Evolutionary conservation across 2,888 invertebrate species (phyloP).

Genomic region (Melieria picta): DNA sequence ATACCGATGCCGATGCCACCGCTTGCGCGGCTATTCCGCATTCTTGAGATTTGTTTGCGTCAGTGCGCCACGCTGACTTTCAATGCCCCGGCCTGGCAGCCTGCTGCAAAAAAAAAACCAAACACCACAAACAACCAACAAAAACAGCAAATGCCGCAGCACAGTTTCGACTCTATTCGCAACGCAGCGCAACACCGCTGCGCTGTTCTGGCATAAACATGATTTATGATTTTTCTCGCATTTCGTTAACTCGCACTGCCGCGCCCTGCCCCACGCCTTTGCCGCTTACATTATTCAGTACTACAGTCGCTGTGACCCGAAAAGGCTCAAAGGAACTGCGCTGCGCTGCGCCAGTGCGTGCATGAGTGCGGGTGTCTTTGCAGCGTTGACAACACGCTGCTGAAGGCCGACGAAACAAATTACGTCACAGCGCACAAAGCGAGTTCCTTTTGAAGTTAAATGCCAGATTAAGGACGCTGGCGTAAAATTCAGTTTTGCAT

Average conservation of each 20-base stretch:
- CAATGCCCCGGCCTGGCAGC: slow-evolving; percentile 14
- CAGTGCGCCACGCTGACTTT: slow-evolving; percentile 36
- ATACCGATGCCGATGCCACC: background rate
- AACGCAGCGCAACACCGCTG: slow-evolving; percentile 12
- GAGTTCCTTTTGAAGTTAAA: slow-evolving; percentile 36
- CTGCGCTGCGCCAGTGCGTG: slow-evolving; percentile 11
- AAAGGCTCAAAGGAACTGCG: slow-evolving; percentile 29
- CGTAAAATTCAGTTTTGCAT: slow-evolving; percentile 35
- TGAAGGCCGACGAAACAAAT: slow-evolving; percentile 23
- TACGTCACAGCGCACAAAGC: slow-evolving; percentile 34
- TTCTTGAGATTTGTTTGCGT: slow-evolving; percentile 41
- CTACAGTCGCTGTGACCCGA: slow-evolving; percentile 31
- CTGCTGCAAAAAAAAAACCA: background rate
- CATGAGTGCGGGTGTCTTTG: background rate
- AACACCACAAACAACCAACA: slow-evolving; percentile 13
- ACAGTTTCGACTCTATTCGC: slow-evolving; percentile 21
- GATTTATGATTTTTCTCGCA: slow-evolving; percentile 43
- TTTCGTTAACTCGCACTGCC: slow-evolving; percentile 24
- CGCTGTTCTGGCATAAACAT: slow-evolving; percentile 38
- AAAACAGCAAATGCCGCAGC: background rate
- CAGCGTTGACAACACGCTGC: no score
- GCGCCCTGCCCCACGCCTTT: background rate
- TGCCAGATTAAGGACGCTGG: slow-evolving; percentile 30
- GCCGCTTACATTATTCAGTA: slow-evolving; percentile 5
- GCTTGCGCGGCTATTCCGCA: slow-evolving; percentile 42